Evolutionary conservation across 2,113 vertebrate species (phyloP).

Genomic region (Peromyscus californicus): DNA sequence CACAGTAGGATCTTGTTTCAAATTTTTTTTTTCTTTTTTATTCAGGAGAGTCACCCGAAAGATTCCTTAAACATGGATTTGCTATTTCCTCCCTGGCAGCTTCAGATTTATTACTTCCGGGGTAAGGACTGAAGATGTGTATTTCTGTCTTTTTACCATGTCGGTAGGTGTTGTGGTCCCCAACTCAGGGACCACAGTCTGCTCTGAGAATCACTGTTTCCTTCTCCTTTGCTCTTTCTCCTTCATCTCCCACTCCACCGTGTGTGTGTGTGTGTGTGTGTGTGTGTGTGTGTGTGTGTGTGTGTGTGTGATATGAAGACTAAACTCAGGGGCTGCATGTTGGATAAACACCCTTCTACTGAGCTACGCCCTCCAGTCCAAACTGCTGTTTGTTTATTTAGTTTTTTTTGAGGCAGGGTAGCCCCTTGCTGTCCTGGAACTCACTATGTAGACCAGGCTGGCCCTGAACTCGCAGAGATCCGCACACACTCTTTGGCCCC

Average conservation of each 20-base stretch:
- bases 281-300: not conserved
- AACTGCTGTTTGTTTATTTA: not conserved
- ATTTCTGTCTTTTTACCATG: not conserved
- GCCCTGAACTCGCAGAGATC: not conserved
- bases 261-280: not conserved
- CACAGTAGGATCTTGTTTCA: not conserved
- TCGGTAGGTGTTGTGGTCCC: too few species aligned
- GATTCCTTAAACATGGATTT: not conserved
- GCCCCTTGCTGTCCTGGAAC: not conserved
- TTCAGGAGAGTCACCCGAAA: not conserved
- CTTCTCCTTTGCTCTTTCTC: not conserved
- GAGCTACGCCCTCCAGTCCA: not conserved
- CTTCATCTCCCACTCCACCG: rapidly evolving
- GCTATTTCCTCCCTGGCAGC: too few species aligned
- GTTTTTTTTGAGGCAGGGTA: not conserved
- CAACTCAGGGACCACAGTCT: not conserved
- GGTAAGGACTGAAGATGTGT: not conserved
- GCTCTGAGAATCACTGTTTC: not conserved
- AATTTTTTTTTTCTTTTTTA: not conserved
- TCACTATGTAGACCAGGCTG: not conserved
- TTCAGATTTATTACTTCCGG: not conserved
- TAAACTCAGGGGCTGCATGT: not conserved
- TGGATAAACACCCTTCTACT: not conserved
- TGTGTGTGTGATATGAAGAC: not conserved
- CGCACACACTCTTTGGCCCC: too few species aligned